Evolutionary conservation across 2,888 invertebrate genomes (phyloP), one percentile per base, ranked within the genome.

Genomic region (Epistrophella euchroma): DNA sequence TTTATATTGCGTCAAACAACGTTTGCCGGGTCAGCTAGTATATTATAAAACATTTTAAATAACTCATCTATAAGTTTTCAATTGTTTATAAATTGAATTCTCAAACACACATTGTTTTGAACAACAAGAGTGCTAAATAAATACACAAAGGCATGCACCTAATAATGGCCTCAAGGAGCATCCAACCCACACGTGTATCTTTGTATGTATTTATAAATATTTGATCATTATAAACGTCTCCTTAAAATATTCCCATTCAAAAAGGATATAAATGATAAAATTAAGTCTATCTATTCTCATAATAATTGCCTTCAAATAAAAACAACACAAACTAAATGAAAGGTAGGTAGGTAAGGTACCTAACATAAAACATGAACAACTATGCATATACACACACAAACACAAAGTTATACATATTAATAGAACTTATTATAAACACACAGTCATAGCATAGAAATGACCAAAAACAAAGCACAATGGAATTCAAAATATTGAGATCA

Each of bases 301-400:
- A 72, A 28, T 52, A 78, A 83, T 83, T 78, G 71, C 70, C 78
- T 78, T 73, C 55, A 73, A 78, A 28, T 52, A 60, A 15, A 52
- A 68, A 64, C 22, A 64, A 64, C 5, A 28, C 17, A 47, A 47
- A 1, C n/a, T 6, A 47, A 47, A n/a, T n/a, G n/a, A n/a, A n/a
- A n/a, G n/a, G n/a, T n/a, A n/a, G 25, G 25, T n/a, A 62, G 43
- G 47, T 47, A 11, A 66, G 35, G 47, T 17, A 28, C 28, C 28
- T 28, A 47, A 32, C 11, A n/a, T n/a, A 45, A 35, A 32, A 32
- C 32, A 9, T 45, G 45, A 37, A 43, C 43, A 6, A 35, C 32
- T n/a, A 32, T 25, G 4, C 4, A 25, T 4, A 2, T 19, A 35
- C 40, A 11, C 13, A 22, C 15, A 25, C 10, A 56, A 35, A 35